Base-by-base conservation (phyloP, 2,113 vertebrate genomes). In the Procavia capensis region DNA sequence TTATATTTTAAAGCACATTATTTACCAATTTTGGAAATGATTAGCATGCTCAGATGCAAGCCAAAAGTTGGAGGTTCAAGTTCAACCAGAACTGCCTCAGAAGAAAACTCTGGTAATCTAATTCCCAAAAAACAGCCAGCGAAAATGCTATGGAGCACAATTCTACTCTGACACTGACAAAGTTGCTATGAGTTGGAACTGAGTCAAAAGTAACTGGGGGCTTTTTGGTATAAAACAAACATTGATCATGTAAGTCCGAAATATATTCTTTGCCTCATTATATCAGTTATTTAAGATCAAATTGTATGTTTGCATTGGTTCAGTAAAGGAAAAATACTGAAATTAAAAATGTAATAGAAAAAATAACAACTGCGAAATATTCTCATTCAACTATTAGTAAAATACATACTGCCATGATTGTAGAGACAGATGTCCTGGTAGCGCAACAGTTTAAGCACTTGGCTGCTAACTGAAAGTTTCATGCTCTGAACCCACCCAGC, bases 301-400 rank as follows among this genome's bases (percentile, higher is more conserved):
- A 85, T 50, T 90, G 64, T 31, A 50, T 39, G 41, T 89, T 83
- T 72, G 13, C 47, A 25, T 57, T 94, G 47, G 36, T 31, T 59
- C 25, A 36, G 19, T 78, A 94, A 24, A 72, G 41, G 64, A 31
- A 80, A 93, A 89, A 85, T 19, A 57, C 54, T 81, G 54, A 74
- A 59, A 80, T 61, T 87, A 39, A 39, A 85, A 85, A 25, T 64
- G 85, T 36, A 75, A 57, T 75, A 75, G 85, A 74, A 92, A 92
- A 79, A 63, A 85, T 43, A 80, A 68, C 61, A 79, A 61, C 9
- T 85, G 41, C 41, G 76, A 83, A 24, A 85, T 68, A 75, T 47
- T 68, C 61, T 90, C 74, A 79, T 92, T 29, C 34, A 83, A 34
- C 47, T 83, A 2, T 61, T 25, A 50, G n/a, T 90, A 50, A 75